phyloP scores from a whole-genome alignment of 2,888 invertebrate species.

The Drosophila paucipuncta region DNA sequence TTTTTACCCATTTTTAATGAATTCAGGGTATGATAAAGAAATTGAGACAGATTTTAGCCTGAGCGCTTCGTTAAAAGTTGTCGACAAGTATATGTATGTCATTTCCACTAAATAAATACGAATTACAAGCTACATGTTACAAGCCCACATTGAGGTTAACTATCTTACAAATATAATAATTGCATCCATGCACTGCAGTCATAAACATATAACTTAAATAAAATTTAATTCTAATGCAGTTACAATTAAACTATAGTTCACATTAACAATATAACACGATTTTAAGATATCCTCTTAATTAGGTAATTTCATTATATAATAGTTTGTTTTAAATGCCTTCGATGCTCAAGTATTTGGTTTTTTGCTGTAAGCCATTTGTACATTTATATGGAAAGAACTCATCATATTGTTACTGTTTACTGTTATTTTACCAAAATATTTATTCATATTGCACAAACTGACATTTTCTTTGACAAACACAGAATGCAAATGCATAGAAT shows the following conservation, averaged over 20 bases:
- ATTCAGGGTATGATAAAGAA: not conserved
- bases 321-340: not conserved
- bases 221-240: not conserved
- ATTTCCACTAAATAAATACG: conserved; percentile 56
- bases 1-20: too few relatives aligned
- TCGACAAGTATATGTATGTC: conserved; percentile 51
- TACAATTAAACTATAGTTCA: not conserved
- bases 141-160: conserved; percentile 20
- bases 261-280: not conserved
- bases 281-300: not conserved
- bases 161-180: conserved; percentile 5
- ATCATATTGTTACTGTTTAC: not conserved
- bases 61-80: conserved; percentile 43
- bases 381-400: not conserved
- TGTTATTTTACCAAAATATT: not conserved
- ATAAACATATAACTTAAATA: not conserved
- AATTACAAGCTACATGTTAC: conserved; percentile 8
- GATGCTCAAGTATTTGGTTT: not conserved
- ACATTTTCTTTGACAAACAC: not conserved
- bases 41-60: conserved; percentile 32
- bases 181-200: conserved; percentile 14
- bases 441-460: not conserved
- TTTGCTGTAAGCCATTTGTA: not conserved
- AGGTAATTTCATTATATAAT: not conserved
- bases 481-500: conserved; percentile 9